These are phyloP conservation scores for Rhimphoctona megacephalus DNA, from an alignment of 2,888 invertebrate genomes.

Conservation along the genomic window DNA sequence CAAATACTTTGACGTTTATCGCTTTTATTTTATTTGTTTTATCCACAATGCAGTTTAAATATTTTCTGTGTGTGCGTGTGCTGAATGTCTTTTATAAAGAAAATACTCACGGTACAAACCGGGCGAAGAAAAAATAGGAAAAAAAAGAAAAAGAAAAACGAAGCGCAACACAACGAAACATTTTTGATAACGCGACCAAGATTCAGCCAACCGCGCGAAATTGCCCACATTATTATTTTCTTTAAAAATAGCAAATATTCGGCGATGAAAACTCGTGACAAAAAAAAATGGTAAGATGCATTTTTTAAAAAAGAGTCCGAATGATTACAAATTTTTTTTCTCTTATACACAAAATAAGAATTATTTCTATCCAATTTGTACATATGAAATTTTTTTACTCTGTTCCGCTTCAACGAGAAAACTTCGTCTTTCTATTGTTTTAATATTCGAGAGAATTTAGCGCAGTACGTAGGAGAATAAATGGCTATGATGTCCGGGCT, in stretches of 20 bases:
- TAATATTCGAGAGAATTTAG: conserved; percentile 42
- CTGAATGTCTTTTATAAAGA: conserved; percentile 30
- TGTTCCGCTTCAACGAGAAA: conserved; percentile 37
- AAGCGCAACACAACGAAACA: conserved; percentile 45
- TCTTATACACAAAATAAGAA: background rate
- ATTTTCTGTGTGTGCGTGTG: background rate
- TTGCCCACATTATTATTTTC: background rate
- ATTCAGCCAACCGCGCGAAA: background rate
- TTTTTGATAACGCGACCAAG: background rate
- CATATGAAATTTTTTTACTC: conserved; percentile 53
- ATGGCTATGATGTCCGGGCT: conserved; percentile 44
- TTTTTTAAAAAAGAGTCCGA: background rate
- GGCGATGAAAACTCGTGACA: background rate
- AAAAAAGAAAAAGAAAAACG: conserved; percentile 13
- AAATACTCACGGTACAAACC: conserved; percentile 59
- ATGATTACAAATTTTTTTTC: background rate
- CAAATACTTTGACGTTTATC: conserved; percentile 6
- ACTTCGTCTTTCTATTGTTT: conserved; percentile 26
- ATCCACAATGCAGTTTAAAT: background rate
- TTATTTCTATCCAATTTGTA: conserved; percentile 57
- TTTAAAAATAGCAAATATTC: background rate
- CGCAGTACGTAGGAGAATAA: conserved; percentile 19
- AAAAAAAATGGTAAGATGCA: background rate
- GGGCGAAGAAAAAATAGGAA: conserved; percentile 5
- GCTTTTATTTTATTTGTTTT: conserved; percentile 20